Conservation (phyloP, 2,888 invertebrate species). For the Drosophila buzzatii region DNA sequence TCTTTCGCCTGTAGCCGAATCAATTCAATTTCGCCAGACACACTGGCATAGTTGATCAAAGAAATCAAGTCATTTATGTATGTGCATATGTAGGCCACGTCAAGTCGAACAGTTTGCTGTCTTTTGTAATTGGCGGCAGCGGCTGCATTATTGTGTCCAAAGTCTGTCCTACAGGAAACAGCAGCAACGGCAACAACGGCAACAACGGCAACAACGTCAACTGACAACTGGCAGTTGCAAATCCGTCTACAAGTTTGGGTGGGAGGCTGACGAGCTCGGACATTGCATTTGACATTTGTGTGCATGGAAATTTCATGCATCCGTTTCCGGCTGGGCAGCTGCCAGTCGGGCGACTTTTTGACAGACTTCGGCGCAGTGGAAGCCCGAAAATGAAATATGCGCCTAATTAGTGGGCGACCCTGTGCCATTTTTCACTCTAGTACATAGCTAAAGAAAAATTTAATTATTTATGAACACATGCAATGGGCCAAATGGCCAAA, state of each 20-base stretch:
- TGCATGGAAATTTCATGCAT: constrained; percentile 64
- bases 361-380: constrained; percentile 37
- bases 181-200: neutral
- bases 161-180: constrained; percentile 36
- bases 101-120: constrained; percentile 10
- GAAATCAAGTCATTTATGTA: neutral
- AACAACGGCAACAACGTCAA: neutral
- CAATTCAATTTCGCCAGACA: constrained; percentile 1
- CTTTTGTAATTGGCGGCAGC: constrained; percentile 45
- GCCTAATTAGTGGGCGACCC: constrained; percentile 71
- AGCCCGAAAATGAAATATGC: constrained; percentile 50
- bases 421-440: constrained; percentile 51
- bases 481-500: constrained; percentile 35
- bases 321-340: constrained; percentile 45
- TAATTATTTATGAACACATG: constrained; percentile 79
- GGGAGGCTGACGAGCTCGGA: neutral
- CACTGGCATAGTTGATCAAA: constrained; percentile 13
- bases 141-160: constrained; percentile 37
- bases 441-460: constrained; percentile 46
- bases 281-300: constrained; percentile 32
- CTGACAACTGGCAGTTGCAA: constrained; percentile 12
- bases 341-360: constrained; percentile 21
- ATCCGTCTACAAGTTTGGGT: constrained; percentile 10
- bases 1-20: neutral
- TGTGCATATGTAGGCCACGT: constrained; percentile 23